These are phyloP conservation scores for Bungarus multicinctus DNA, from an alignment of 2,113 vertebrate species.

Conservation along the genomic window DNA sequence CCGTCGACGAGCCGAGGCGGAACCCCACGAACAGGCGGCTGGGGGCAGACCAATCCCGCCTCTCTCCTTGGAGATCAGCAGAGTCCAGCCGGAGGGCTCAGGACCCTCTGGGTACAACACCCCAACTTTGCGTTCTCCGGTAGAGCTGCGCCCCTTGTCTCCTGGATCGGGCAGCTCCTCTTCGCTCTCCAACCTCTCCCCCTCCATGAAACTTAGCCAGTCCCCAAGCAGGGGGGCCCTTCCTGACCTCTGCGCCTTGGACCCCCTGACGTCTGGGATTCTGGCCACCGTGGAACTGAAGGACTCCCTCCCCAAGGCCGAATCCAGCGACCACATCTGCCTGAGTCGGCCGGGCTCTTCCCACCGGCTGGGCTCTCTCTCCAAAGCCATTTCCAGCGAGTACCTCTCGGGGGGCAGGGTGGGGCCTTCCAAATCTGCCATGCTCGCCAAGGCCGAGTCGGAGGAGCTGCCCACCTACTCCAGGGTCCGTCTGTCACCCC, in stretches of 20 bases:
- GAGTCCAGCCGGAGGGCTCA: slow-evolving; percentile 41
- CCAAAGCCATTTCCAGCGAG: slow-evolving; percentile 61
- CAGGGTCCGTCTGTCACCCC: not conserved
- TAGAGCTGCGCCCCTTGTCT: slow-evolving; percentile 14
- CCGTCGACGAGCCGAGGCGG: not conserved
- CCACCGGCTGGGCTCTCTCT: slow-evolving; percentile 21
- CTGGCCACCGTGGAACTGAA: not conserved
- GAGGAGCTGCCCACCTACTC: slow-evolving; percentile 14
- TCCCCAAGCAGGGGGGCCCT: not conserved
- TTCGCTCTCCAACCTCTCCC: not conserved
- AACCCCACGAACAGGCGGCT: not conserved
- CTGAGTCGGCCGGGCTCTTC: slow-evolving; percentile 16
- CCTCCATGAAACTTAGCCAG: slow-evolving; percentile 20
- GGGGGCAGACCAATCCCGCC: slow-evolving; percentile 18
- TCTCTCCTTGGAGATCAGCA: slow-evolving; percentile 35
- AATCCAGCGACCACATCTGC: slow-evolving; percentile 52
- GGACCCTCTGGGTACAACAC: not conserved
- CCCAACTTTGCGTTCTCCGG: slow-evolving; percentile 30
- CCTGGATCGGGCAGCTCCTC: not conserved
- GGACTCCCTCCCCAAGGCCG: slow-evolving; percentile 50
- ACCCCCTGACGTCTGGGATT: not conserved
- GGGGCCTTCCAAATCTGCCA: not conserved
- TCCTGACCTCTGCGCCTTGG: slow-evolving; percentile 1
- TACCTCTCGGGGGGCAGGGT: slow-evolving; percentile 27
- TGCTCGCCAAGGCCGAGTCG: slow-evolving; percentile 6